Evolutionary conservation across 1,140 invertebrate species (phyloP).

Genomic region (Agrypnia vestita): DNA sequence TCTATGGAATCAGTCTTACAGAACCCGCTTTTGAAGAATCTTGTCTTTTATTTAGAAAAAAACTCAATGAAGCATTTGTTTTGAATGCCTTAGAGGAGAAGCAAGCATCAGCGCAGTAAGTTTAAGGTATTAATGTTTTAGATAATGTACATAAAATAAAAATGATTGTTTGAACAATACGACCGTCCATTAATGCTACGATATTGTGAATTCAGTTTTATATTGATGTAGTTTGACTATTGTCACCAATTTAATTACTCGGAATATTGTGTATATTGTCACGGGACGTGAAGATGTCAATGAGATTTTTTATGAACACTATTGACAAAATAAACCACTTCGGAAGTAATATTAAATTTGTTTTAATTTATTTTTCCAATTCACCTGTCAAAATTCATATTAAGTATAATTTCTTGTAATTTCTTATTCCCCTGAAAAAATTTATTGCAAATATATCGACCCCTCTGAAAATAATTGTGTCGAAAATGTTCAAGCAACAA

Average conservation of each 20-base stretch:
- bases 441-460: no score
- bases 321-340: constrained; percentile 21
- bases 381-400: constrained; percentile 15
- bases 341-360: not conserved
- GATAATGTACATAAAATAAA: constrained; percentile 44
- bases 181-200: constrained; percentile 53
- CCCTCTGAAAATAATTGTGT: no score
- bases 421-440: no score
- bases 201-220: constrained; percentile 44
- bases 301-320: constrained; percentile 37
- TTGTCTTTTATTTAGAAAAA: no score
- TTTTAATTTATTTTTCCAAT: not conserved
- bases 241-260: constrained; percentile 8
- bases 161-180: constrained; percentile 37
- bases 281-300: not conserved
- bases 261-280: constrained; percentile 15
- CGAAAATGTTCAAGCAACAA: no score
- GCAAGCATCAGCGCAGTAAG: not conserved
- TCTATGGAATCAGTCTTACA: no score
- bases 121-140: constrained; percentile 30
- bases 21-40: no score
- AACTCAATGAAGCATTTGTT: not conserved
- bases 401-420: no score
- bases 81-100: not conserved
- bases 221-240: constrained; percentile 22